Evolutionary conservation across 2,797 vertebrate genomes (phyloP), one percentile per base, ranked within the genome.

Genomic region (Scleropages formosus): DNA sequence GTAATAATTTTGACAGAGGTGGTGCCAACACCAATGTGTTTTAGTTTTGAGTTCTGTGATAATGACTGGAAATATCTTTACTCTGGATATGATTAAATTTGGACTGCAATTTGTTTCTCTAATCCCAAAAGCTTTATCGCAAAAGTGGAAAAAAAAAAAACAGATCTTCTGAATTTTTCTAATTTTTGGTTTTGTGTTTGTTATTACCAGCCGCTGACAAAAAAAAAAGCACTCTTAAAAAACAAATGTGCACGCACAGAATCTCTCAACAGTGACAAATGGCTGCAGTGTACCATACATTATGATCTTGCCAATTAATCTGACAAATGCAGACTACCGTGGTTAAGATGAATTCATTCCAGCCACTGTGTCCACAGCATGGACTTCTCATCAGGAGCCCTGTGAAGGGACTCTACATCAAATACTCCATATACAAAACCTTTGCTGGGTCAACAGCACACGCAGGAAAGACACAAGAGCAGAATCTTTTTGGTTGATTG

Each of bases 61-160:
- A 31, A 31, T 39, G 6, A 2, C 31, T 6, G 31, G 2, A 39
- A 39, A 39, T 6, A 6, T 39, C 31, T 39, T 6, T 6, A 39
- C 39, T 39, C 31, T 2, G 31, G 31, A 39, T 39, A 39, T 6
- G 31, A 39, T 39, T 39, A 39, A 39, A 39, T 2, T 39, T 31
- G 39, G 31, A 39, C 77, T 15, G 61, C 80, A 83, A 79, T 82
- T 78, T 77, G 82, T 84, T 83, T 39, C 82, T 83, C 78, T 78
- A 84, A 83, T 83, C 84, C 82, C 82, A 76, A 84, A 85, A 85
- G 84, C 84, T 84, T 84, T 81, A 84, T 75, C 77, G 22, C 75
- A 78, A 79, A 82, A 84, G 82, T n/a, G n/a, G n/a, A n/a, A n/a
- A 78, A 56, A 83, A 83, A 80, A 82, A 80, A 75, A 58, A 68